phyloP scores from a whole-genome alignment of 2,797 vertebrate species.

The Benthosema pterotum region DNA sequence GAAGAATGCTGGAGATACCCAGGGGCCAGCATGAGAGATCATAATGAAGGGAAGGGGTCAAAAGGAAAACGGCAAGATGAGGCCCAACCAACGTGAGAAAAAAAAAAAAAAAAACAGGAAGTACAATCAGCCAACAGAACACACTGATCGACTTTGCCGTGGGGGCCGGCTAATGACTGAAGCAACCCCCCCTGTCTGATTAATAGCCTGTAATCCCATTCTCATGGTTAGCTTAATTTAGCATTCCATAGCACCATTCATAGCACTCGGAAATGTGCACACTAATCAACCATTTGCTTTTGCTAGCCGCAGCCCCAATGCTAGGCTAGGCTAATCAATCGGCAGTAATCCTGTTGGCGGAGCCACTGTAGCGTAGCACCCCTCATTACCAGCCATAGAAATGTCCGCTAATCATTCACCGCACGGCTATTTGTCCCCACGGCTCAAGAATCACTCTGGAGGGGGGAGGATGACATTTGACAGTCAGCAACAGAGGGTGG shows the following conservation, averaged over 20 bases:
- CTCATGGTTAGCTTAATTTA: conserved; percentile 61
- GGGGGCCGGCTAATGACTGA: conserved; percentile 66
- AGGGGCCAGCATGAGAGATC: conserved; percentile 24
- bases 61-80: conserved; percentile 11
- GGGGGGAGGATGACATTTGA: conserved; percentile 51
- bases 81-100: conserved; percentile 47
- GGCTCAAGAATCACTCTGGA: conserved; percentile 52
- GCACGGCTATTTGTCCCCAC: conserved; percentile 71
- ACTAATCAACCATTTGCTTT: conserved; percentile 61
- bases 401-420: conserved; percentile 77
- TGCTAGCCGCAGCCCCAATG: conserved; percentile 62
- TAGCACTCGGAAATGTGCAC: conserved; percentile 65
- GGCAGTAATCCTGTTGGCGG: conserved; percentile 74
- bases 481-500: conserved; percentile 39
- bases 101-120: too few relatives aligned
- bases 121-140: conserved; percentile 39
- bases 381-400: conserved; percentile 76
- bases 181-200: conserved; percentile 64
- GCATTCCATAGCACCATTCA: conserved; percentile 62
- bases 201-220: conserved; percentile 80
- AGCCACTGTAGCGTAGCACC: conserved; percentile 55
- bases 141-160: conserved; percentile 56
- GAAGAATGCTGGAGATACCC: conserved; percentile 37
- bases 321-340: conserved; percentile 78
- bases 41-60: conserved; percentile 5